These are phyloP conservation scores for Kradibia gibbosae DNA, from an alignment of 1,140 invertebrate genomes.

Conservation along the genomic window DNA sequence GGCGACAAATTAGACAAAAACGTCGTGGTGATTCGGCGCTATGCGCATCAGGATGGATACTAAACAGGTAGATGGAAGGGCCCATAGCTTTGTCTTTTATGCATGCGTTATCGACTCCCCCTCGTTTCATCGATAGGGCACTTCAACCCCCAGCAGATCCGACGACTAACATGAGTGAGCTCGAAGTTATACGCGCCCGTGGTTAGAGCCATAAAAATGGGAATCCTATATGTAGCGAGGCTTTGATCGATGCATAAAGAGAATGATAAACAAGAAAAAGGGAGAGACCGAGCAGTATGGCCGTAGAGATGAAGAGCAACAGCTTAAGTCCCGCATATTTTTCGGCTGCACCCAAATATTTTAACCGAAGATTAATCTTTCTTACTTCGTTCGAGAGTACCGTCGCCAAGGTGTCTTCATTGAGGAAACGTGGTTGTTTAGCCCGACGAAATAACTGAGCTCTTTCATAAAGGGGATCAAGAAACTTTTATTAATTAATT, in stretches of 20 bases:
- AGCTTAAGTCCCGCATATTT: constrained; percentile 25
- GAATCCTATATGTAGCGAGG: not conserved
- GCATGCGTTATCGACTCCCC: constrained; percentile 20
- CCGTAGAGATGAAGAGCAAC: not conserved
- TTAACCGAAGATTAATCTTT: constrained; percentile 38
- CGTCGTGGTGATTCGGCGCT: constrained; percentile 62
- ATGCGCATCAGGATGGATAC: constrained; percentile 52
- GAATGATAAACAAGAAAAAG: not conserved
- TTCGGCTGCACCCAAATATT: constrained; percentile 9
- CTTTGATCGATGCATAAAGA: constrained; percentile 28
- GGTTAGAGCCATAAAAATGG: constrained; percentile 24
- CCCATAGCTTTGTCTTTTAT: constrained; percentile 9
- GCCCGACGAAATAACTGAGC: not conserved
- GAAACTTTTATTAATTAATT: constrained; percentile 35
- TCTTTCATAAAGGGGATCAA: not conserved
- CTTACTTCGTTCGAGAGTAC: constrained; percentile 3
- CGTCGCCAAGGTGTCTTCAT: not conserved
- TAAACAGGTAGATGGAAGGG: constrained; percentile 56
- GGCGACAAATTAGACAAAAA: not conserved
- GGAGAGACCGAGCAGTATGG: not conserved
- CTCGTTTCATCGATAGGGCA: not conserved
- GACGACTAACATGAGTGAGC: not conserved
- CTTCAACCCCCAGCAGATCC: not conserved
- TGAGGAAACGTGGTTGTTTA: constrained; percentile 13
- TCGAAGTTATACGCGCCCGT: not conserved